A percentile compares a stretch with the other conserved stretches of the same genome.
Evolutionary conservation across 2,797 vertebrate genomes (phyloP).

Genomic region (Pangasius macronema): DNA sequence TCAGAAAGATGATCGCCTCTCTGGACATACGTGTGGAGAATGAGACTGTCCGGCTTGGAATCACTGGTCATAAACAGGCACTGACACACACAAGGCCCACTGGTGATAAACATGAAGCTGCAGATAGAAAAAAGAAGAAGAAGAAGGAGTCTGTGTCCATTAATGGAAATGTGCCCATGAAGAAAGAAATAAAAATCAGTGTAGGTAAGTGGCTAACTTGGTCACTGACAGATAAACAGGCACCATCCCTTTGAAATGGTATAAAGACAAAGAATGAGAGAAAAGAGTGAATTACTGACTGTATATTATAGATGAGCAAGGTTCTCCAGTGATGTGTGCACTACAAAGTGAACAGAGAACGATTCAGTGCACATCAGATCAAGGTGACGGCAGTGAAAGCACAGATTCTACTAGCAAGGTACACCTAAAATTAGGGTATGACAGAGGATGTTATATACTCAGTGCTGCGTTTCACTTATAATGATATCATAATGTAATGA

Average conservation of each 20-base stretch:
- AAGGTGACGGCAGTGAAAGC: constrained; percentile 27
- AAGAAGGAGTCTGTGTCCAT: neutral
- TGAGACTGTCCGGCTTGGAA: constrained; percentile 59
- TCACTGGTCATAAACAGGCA: neutral
- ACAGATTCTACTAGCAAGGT: constrained; percentile 61
- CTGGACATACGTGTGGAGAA: constrained; percentile 67
- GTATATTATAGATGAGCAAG: constrained; percentile 6
- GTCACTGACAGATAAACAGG: neutral
- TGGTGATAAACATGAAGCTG: constrained; percentile 5
- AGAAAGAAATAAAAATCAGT: constrained; percentile 16
- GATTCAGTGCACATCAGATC: constrained; percentile 23
- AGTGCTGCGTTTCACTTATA: neutral
- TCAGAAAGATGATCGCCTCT: constrained; percentile 62
- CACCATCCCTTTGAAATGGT: too few species aligned
- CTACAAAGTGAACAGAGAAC: neutral
- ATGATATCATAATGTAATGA: neutral
- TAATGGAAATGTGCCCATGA: neutral
- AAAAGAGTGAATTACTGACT: neutral
- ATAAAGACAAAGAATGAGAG: neutral
- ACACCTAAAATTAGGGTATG: neutral
- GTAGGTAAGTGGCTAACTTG: constrained; percentile 5
- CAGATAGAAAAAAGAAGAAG: neutral
- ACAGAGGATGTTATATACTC: neutral
- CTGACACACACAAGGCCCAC: neutral
- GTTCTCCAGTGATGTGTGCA: constrained; percentile 2